phyloP scores from a whole-genome alignment of 2,888 invertebrate species.

The Celastrina argiolus region DNA sequence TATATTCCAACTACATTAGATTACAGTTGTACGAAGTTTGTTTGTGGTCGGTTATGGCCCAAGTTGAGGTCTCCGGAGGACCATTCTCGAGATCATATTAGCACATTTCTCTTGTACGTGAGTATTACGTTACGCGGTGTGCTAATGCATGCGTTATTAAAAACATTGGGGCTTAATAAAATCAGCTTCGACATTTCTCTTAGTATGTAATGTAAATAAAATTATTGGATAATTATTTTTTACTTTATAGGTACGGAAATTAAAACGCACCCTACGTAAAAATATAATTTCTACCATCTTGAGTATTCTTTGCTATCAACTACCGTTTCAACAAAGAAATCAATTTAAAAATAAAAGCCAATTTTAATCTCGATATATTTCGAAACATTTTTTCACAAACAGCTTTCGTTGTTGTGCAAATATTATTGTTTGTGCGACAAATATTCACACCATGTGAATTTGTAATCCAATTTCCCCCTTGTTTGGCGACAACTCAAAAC shows the following conservation, averaged over 20 bases:
- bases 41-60: neutral
- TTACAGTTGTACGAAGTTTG: conserved; percentile 28
- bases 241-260: neutral
- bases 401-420: conserved; percentile 23
- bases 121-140: neutral
- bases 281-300: neutral
- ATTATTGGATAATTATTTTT: no score
- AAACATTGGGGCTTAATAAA: neutral
- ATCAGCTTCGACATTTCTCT: no score
- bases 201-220: no score
- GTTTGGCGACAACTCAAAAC: conserved; percentile 26
- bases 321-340: conserved; percentile 4
- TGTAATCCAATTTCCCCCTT: conserved; percentile 28
- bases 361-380: conserved; percentile 20
- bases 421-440: conserved; percentile 25
- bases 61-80: neutral
- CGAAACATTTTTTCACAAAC: conserved; percentile 25
- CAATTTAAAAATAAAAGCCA: conserved; percentile 14
- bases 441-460: conserved; percentile 26
- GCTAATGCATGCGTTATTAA: neutral
- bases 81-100: conserved; percentile 4
- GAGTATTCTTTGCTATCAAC: neutral
- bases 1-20: conserved; percentile 29
- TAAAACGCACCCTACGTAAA: neutral
- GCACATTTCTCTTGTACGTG: neutral